phyloP scores from a whole-genome alignment of 2,113 vertebrate genomes.

The Hemiscyllium ocellatum region DNA sequence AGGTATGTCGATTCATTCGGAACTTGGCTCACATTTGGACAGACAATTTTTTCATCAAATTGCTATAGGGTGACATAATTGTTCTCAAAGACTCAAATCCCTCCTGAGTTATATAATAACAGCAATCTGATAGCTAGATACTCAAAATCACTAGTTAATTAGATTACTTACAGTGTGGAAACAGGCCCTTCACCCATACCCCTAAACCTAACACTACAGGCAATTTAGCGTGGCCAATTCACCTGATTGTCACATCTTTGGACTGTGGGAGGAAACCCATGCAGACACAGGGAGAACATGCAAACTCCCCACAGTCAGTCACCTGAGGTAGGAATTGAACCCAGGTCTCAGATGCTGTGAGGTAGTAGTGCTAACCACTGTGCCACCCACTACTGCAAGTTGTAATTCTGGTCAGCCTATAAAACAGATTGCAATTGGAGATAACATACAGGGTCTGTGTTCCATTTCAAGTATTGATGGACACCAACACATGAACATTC shows the following conservation, averaged over 20 bases:
- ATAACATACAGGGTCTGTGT: neutral
- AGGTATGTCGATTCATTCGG: neutral
- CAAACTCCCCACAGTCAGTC: too few relatives aligned
- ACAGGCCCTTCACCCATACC: too few relatives aligned
- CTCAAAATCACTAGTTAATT: neutral
- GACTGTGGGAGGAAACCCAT: too few relatives aligned
- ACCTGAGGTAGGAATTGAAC: too few relatives aligned
- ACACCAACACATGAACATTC: neutral
- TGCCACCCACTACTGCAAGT: too few relatives aligned
- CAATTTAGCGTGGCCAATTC: too few relatives aligned
- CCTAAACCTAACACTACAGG: too few relatives aligned
- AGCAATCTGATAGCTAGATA: neutral
- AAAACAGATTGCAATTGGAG: neutral
- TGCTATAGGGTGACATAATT: neutral
- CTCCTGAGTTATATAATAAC: neutral
- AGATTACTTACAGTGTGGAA: too few relatives aligned
- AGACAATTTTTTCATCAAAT: neutral
- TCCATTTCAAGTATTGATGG: neutral
- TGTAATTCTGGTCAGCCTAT: neutral
- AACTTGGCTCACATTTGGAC: neutral
- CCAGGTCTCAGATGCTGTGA: too few relatives aligned
- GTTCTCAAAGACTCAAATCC: neutral
- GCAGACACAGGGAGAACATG: too few relatives aligned
- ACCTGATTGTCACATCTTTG: too few relatives aligned
- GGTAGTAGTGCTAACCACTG: too few relatives aligned